Evolutionary conservation across 1,140 invertebrate genomes (phyloP), one percentile per base, ranked within the genome.

Genomic region (Dendrolimus punctatus): DNA sequence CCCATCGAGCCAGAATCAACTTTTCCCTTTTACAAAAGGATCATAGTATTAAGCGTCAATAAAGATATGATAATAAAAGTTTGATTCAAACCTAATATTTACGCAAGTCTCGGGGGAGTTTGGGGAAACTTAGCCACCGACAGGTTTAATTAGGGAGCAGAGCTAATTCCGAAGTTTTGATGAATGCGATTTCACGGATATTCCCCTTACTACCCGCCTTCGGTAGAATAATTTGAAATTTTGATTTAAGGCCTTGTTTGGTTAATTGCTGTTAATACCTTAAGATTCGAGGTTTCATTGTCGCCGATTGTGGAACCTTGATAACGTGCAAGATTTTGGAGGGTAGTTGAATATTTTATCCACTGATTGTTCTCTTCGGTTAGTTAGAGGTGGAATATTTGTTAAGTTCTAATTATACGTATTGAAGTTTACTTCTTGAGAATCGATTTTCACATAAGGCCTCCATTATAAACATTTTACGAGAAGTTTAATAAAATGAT

Each of bases 151-250:
- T 80, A 80, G 77, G 64, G 67, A 71, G 65, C 68, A 68, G 66
- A 71, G 76, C 70, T 79, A 76, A 80, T 78, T 74, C 68, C 60
- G 67, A 80, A 83, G 80, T 80, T 82, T 80, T 83, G 77, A 83
- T 83, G 76, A 80, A 83, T 80, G 76, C 70, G 77, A 83, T 80
- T 78, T 73, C 71, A 72, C 68, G 66, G 70, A 62, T 68, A 76
- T 65, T 66, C 62, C 62, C 60, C 60, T 58, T 49, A 55, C 55
- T 48, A 40, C 56, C 56, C 62, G 48, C 47, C 40, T 50, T 56
- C 56, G 57, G 60, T 51, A 62, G 63, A 55, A 68, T 68, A 68
- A 83, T 80, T 77, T 79, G 71, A 75, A 79, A 80, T 79, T 79
- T 79, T 78, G 73, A 82, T 82, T 75, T 73, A 73, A 75, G 60